Evolutionary conservation across 2,888 invertebrate species (phyloP).

Genomic region (Masnerella sp.): DNA sequence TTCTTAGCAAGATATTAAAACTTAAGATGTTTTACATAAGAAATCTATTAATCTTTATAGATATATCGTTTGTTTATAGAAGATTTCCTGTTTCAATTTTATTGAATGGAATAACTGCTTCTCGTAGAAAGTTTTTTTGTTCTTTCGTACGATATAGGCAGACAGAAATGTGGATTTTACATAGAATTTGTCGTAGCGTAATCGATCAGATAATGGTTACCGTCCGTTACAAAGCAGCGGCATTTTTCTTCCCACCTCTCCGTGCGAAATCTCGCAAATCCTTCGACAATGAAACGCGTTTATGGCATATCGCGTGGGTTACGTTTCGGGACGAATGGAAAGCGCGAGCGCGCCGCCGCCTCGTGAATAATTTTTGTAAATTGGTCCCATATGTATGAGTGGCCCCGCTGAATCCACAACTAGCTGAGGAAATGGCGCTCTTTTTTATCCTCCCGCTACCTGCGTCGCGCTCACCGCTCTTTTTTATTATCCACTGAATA

Average conservation of each 20-base stretch:
- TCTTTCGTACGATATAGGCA: too few species aligned
- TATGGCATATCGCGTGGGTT: constrained; percentile 61
- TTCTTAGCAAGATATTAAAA: too few species aligned
- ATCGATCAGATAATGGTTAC: constrained; percentile 58
- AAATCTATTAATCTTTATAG: too few species aligned
- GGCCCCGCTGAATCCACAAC: constrained; percentile 62
- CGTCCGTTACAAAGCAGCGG: constrained; percentile 51
- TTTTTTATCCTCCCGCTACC: constrained; percentile 58
- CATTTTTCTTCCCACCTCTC: constrained; percentile 57
- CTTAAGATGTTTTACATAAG: too few species aligned
- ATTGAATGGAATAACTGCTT: too few species aligned
- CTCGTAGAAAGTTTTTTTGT: too few species aligned
- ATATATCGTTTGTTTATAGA: too few species aligned
- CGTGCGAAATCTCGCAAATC: constrained; percentile 63
- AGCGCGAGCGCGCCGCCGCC: constrained; percentile 44
- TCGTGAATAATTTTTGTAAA: constrained; percentile 64
- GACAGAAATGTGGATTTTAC: constrained; percentile 22
- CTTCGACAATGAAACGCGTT: constrained; percentile 65
- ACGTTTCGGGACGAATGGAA: constrained; percentile 53
- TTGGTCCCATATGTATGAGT: constrained; percentile 63
- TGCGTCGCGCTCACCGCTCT: constrained; percentile 15
- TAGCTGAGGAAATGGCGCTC: constrained; percentile 53
- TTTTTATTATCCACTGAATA: constrained; percentile 55
- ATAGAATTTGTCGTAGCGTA: constrained; percentile 29
- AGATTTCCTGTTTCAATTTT: too few species aligned